A percentile compares a stretch with the other conserved stretches of the same genome.
Evolutionary conservation across 2,888 invertebrate species (phyloP).

Genomic region (Eulithis testata): DNA sequence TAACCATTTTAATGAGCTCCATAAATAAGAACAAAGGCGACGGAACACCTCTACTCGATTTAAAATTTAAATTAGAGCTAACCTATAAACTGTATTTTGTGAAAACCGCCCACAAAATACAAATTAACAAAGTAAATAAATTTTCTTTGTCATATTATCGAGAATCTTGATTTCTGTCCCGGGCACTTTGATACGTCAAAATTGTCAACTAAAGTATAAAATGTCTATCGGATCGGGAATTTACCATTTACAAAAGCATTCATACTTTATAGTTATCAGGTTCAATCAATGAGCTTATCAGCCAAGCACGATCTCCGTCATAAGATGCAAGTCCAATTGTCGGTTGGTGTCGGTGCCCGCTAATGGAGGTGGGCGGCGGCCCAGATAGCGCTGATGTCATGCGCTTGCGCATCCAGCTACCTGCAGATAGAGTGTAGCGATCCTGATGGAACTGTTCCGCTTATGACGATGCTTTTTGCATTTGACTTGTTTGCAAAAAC

Average conservation of each 20-base stretch:
- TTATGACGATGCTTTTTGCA: slow-evolving; percentile 20
- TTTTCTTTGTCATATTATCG: too few relatives aligned
- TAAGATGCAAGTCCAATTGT: slow-evolving; percentile 46
- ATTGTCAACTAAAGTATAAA: slow-evolving; percentile 17
- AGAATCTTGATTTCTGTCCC: background rate
- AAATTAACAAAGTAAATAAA: too few relatives aligned
- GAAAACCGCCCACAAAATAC: background rate
- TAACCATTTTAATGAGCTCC: slow-evolving; percentile 43
- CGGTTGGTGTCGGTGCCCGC: slow-evolving; percentile 51
- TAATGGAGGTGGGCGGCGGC: slow-evolving; percentile 73
- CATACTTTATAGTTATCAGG: slow-evolving; percentile 24
- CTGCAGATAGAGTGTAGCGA: slow-evolving; percentile 22
- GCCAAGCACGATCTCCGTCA: slow-evolving; percentile 24
- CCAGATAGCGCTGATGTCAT: slow-evolving; percentile 68
- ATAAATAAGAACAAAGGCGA: slow-evolving; percentile 46
- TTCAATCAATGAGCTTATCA: slow-evolving; percentile 27
- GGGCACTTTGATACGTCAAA: slow-evolving; percentile 3
- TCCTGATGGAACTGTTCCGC: slow-evolving; percentile 24
- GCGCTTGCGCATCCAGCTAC: slow-evolving; percentile 49
- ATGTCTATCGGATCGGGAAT: slow-evolving; percentile 22
- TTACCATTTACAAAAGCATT: slow-evolving; percentile 13
- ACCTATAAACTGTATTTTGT: slow-evolving; percentile 10
- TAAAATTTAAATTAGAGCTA: slow-evolving; percentile 36
- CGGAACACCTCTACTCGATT: slow-evolving; percentile 36
- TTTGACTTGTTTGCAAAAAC: too few relatives aligned